Evolutionary conservation across 2,113 vertebrate species (phyloP).

Genomic region (Mus spicilegus): DNA sequence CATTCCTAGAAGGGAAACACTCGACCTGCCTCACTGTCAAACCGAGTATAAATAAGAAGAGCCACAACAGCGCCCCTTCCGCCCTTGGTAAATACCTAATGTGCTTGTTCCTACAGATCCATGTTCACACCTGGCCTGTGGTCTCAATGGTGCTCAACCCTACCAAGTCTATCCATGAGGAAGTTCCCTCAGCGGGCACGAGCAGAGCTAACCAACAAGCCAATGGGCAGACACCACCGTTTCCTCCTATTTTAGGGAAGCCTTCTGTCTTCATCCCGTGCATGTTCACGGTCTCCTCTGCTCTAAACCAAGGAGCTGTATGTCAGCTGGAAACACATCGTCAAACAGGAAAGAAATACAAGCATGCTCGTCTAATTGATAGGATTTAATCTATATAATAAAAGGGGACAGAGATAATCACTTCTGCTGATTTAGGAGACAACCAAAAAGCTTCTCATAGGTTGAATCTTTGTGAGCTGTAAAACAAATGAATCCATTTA

Average conservation of each 20-base stretch:
- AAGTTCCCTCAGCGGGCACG: not conserved
- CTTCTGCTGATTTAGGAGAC: conserved; percentile 74
- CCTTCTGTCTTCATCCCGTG: not conserved
- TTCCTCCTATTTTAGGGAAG: not conserved
- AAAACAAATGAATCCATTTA: conserved; percentile 77
- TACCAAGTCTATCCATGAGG: not conserved
- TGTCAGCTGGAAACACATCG: conserved; percentile 54
- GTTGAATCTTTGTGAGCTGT: conserved; percentile 69
- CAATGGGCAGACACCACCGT: not conserved
- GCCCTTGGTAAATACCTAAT: not conserved
- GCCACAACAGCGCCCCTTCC: not conserved
- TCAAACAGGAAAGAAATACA: conserved; percentile 72
- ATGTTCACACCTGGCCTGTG: not conserved
- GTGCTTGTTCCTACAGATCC: not conserved
- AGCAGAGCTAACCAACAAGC: not conserved
- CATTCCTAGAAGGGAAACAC: not conserved
- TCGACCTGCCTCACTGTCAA: not conserved
- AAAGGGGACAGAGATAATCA: conserved; percentile 67
- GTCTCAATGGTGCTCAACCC: not conserved
- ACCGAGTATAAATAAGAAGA: not conserved
- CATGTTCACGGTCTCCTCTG: not conserved
- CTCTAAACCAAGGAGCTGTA: conserved; percentile 32
- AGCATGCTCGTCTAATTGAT: conserved; percentile 69
- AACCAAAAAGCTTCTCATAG: conserved; percentile 60
- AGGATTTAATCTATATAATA: conserved; percentile 78